Conservation (phyloP, 2,797 vertebrate genomes). For the Aplochiton taeniatus region DNA sequence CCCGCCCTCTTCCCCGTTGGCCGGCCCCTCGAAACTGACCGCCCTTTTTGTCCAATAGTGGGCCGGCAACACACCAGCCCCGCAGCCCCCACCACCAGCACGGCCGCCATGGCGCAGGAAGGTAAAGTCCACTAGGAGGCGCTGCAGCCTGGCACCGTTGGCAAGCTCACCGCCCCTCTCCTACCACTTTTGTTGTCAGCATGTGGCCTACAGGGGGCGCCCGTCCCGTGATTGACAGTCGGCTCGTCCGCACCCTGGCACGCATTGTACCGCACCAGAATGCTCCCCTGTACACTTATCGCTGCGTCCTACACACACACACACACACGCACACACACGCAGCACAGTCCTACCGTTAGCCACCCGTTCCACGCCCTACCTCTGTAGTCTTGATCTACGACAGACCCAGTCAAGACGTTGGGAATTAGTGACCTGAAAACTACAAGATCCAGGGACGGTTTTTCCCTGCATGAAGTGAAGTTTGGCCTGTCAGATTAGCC, state of each 20-base stretch:
- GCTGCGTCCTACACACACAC: slow-evolving; percentile 22
- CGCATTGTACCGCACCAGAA: slow-evolving; percentile 45
- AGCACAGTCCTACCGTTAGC: slow-evolving; percentile 1
- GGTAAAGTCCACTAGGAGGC: slow-evolving; percentile 78
- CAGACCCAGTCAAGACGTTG: no score
- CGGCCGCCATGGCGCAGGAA: slow-evolving; percentile 92
- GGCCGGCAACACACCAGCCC: slow-evolving; percentile 95
- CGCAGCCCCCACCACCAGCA: slow-evolving; percentile 88
- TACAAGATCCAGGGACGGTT: no score
- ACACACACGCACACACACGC: slow-evolving; percentile 25
- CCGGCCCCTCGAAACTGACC: slow-evolving; percentile 79
- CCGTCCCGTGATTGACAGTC: slow-evolving; percentile 44
- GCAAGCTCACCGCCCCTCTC: slow-evolving; percentile 54
- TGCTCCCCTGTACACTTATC: slow-evolving; percentile 42
- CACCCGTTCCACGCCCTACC: background rate
- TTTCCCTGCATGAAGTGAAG: no score
- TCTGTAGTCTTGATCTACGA: no score
- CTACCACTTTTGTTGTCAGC: slow-evolving; percentile 54
- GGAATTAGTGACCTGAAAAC: no score
- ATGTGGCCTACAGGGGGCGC: slow-evolving; percentile 62
- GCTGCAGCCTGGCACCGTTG: slow-evolving; percentile 50
- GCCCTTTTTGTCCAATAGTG: slow-evolving; percentile 90
- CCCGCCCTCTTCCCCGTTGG: slow-evolving; percentile 34
- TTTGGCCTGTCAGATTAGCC: no score
- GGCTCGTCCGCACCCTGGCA: slow-evolving; percentile 65